Percentiles rank a stretch among this genome's conserved stretches.
These are phyloP conservation scores for Tragopan temminckii DNA, from an alignment of 2,797 vertebrate species.

Conservation along the genomic window DNA sequence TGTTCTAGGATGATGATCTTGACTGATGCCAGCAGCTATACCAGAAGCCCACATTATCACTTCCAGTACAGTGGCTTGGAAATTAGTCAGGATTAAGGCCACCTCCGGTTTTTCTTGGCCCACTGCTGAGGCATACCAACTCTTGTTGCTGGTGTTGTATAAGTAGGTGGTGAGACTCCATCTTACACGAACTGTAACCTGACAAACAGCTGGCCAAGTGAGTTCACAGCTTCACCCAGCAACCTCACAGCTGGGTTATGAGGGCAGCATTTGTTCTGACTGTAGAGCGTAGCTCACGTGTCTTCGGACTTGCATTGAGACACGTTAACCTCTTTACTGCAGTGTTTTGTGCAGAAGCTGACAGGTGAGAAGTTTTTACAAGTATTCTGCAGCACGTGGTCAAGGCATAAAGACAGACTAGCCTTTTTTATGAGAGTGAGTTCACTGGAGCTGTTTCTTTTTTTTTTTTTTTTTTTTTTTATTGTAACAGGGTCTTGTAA, in stretches of 20 bases:
- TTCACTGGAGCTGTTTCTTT: neutral
- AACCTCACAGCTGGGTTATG: neutral
- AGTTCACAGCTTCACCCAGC: neutral
- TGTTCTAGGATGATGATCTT: neutral
- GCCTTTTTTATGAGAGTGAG: neutral
- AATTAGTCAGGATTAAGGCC: neutral
- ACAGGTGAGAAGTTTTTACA: neutral
- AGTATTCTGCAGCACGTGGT: neutral
- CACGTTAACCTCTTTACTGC: rapidly evolving
- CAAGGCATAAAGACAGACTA: neutral
- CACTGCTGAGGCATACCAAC: neutral
- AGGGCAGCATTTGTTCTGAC: neutral
- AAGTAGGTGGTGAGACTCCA: neutral
- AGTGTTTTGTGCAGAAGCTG: neutral
- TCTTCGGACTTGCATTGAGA: neutral
- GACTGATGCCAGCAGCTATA: neutral
- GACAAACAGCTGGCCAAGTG: neutral
- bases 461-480: neutral
- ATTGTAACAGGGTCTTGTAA: neutral
- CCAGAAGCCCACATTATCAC: neutral
- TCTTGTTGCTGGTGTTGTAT: neutral
- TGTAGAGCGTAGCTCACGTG: rapidly evolving
- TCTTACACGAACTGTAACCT: neutral
- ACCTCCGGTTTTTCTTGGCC: neutral
- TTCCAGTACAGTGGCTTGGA: neutral